These are phyloP conservation scores for Polydrusus pterygomalis DNA, from an alignment of 2,888 invertebrate genomes.

Conservation along the genomic window DNA sequence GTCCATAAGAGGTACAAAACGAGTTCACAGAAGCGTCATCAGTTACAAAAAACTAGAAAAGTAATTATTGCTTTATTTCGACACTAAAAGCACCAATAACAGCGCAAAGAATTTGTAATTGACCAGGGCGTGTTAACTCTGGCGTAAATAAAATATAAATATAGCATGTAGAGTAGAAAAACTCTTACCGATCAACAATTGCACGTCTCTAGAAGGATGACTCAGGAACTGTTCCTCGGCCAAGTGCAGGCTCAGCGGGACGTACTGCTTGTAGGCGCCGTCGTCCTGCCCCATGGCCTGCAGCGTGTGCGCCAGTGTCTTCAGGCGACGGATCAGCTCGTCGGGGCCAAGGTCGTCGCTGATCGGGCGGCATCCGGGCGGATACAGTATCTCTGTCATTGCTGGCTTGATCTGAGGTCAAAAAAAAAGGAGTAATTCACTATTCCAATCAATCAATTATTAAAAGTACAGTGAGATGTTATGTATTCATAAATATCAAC, in stretches of 20 bases:
- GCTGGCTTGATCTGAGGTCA: constrained; percentile 49
- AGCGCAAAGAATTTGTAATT: too few relatives aligned
- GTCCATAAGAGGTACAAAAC: too few relatives aligned
- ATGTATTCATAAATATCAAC: too few relatives aligned
- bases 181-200: constrained; percentile 81
- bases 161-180: background rate
- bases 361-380: constrained; percentile 95
- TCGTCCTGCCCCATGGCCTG: constrained; percentile 98
- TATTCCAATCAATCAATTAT: too few relatives aligned
- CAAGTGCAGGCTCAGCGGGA: constrained; percentile 92
- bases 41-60: too few relatives aligned
- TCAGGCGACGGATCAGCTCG: constrained; percentile 94
- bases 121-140: too few relatives aligned
- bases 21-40: too few relatives aligned
- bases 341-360: constrained; percentile 96
- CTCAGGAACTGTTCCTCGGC: constrained; percentile 95
- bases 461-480: too few relatives aligned
- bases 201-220: constrained; percentile 93
- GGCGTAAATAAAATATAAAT: too few relatives aligned
- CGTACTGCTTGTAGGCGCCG: constrained; percentile 93
- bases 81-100: too few relatives aligned
- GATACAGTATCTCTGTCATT: constrained; percentile 94
- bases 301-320: constrained; percentile 94
- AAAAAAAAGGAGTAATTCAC: too few relatives aligned
- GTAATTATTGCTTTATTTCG: too few relatives aligned